Percentiles rank a stretch among this genome's conserved stretches.
Conservation (phyloP, 2,888 invertebrate genomes). For the Dicyrtomina minuta region DNA sequence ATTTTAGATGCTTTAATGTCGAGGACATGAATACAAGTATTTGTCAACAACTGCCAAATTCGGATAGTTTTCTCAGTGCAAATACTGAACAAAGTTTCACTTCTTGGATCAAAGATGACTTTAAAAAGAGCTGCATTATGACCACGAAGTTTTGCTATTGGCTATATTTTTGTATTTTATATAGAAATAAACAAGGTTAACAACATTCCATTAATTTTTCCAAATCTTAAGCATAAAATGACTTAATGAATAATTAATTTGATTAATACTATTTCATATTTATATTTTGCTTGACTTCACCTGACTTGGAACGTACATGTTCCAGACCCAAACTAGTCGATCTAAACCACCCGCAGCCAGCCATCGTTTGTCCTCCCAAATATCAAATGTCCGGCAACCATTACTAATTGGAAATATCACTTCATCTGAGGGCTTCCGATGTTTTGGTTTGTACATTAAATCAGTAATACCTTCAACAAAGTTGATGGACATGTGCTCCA, state of each 20-base stretch:
- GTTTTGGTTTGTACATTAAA: slow-evolving; percentile 25
- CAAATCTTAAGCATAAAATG: neutral
- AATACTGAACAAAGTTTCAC: slow-evolving; percentile 39
- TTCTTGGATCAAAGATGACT: slow-evolving; percentile 33
- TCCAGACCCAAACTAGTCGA: slow-evolving; percentile 40
- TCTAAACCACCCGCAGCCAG: slow-evolving; percentile 38
- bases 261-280: slow-evolving; percentile 15
- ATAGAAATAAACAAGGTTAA: neutral
- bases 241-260: neutral
- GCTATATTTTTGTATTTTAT: slow-evolving; percentile 9
- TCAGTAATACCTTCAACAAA: slow-evolving; percentile 35
- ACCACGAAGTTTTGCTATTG: slow-evolving; percentile 36
- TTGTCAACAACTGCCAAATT: slow-evolving; percentile 37
- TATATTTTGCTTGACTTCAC: slow-evolving; percentile 2
- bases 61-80: slow-evolving; percentile 37
- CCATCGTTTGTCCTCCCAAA: slow-evolving; percentile 37
- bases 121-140: slow-evolving; percentile 37
- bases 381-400: slow-evolving; percentile 38
- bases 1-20: slow-evolving; percentile 34
- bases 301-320: slow-evolving; percentile 37
- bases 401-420: slow-evolving; percentile 31
- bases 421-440: slow-evolving; percentile 26
- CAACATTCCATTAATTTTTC: neutral
- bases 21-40: slow-evolving; percentile 35
- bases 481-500: slow-evolving; percentile 27